Conservation (phyloP, 2,797 vertebrate genomes). For the Chloroceryle inda region DNA sequence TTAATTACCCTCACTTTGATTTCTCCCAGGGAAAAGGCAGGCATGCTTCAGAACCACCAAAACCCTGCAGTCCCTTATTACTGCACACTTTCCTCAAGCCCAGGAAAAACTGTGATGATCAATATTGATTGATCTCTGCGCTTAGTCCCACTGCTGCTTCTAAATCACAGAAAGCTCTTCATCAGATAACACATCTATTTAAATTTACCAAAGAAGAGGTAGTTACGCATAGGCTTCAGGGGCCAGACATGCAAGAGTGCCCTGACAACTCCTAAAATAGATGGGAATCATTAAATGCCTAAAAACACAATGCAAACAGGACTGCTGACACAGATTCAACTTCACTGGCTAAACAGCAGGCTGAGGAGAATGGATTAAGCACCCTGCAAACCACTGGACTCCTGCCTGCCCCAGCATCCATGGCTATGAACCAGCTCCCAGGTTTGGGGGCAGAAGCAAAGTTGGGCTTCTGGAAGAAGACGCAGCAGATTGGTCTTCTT, state of each 20-base stretch:
- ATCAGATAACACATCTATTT: conserved; percentile 39
- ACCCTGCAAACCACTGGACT: background rate
- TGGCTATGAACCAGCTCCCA: background rate
- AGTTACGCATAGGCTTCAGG: background rate
- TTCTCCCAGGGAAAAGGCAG: background rate
- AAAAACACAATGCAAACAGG: background rate
- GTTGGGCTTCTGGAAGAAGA: background rate
- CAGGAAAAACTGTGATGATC: conserved; percentile 53
- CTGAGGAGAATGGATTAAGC: background rate
- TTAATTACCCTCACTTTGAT: conserved; percentile 43
- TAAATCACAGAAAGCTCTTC: conserved; percentile 42
- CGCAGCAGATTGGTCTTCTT: background rate
- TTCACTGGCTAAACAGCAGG: background rate
- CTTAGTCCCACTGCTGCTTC: conserved; percentile 15
- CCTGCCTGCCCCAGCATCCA: background rate
- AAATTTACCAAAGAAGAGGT: background rate
- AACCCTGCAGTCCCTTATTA: background rate
- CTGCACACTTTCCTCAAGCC: background rate
- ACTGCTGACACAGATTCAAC: background rate
- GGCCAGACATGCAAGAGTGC: background rate
- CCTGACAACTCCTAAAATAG: background rate
- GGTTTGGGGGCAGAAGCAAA: background rate
- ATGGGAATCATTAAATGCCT: conserved; percentile 22
- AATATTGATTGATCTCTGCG: conserved; percentile 23
- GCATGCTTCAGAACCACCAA: background rate